Percentiles rank a stretch among this genome's conserved stretches.
phyloP scores from a whole-genome alignment of 2,797 vertebrate genomes.

The Cygnus olor region DNA sequence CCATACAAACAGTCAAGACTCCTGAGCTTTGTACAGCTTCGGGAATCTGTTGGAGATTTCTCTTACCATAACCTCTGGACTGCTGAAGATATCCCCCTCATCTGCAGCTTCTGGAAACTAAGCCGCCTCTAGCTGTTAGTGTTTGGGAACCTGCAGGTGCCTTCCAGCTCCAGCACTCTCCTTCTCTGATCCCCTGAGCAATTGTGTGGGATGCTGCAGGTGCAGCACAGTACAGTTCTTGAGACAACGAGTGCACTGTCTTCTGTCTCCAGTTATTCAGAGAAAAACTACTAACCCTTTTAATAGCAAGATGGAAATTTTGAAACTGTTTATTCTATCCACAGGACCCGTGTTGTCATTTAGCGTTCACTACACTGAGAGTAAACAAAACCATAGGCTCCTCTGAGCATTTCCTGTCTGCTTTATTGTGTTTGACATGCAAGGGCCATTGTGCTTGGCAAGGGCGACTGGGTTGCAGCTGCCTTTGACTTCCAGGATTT shows the following conservation, averaged over 20 bases:
- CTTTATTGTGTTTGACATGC: conserved; percentile 28
- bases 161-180: neutral
- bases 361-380: neutral
- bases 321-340: neutral
- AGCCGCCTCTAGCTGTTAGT: neutral
- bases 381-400: conserved; percentile 22
- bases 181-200: neutral
- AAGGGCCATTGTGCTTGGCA: conserved; percentile 19
- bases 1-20: neutral
- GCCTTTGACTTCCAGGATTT: conserved; percentile 6
- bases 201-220: neutral
- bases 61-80: neutral
- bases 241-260: neutral
- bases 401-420: neutral
- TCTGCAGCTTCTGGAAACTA: neutral
- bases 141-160: neutral
- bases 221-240: neutral
- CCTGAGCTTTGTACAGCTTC: neutral
- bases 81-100: neutral
- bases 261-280: neutral
- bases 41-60: neutral
- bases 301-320: conserved; percentile 19
- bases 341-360: neutral
- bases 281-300: neutral
- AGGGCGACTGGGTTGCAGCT: conserved; percentile 12